Base-by-base conservation (phyloP, 2,113 vertebrate genomes). In the Eonycteris spelaea region DNA sequence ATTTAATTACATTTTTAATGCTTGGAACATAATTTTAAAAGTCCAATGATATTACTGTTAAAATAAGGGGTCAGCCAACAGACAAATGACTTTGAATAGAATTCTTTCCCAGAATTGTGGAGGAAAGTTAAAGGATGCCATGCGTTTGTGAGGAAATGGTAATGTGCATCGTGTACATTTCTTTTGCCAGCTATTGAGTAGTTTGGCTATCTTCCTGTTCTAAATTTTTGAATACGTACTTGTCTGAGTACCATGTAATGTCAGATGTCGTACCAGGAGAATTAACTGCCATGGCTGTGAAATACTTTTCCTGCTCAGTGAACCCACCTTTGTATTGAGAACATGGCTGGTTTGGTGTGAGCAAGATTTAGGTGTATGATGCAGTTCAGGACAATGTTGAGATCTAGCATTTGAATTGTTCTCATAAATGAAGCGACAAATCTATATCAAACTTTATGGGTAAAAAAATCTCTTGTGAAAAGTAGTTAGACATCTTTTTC, bases 191-290 rank as follows among this genome's bases (percentile, higher is more conserved):
- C 28, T 84, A 2, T 67, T 75, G 83, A 90, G 55, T 80, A 43
- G 70, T 86, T 95, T 92, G 90, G 51, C 92, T 14, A 7, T 53
- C 43, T 12, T 90, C 68, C 87, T 87, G 51, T 94, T 83, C 68
- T 86, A 79, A 92, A 55, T 83, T 78, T 95, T 97, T 96, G 89
- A 95, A 95, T 70, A 93, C 86, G 86, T 57, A 48, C 45, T 91
- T 96, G 30, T 93, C 65, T 63, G 53, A 83, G 40, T 79, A 59
- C 61, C 43, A 5, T 71, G 33, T 33, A 68, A 57, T 22, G 71
- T 87, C 59, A 96, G 86, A 53, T 90, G 70, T 43, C 38, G 14
- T 19, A 26, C n/a, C 53, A 57, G 38, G 30, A 45, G 57, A 28
- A 74, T 83, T n/a, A 21, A 35, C 38, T 35, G 82, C 45, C 6